Evolutionary conservation across 2,113 vertebrate genomes (phyloP).

Genomic region (Microcebus griseorufus): DNA sequence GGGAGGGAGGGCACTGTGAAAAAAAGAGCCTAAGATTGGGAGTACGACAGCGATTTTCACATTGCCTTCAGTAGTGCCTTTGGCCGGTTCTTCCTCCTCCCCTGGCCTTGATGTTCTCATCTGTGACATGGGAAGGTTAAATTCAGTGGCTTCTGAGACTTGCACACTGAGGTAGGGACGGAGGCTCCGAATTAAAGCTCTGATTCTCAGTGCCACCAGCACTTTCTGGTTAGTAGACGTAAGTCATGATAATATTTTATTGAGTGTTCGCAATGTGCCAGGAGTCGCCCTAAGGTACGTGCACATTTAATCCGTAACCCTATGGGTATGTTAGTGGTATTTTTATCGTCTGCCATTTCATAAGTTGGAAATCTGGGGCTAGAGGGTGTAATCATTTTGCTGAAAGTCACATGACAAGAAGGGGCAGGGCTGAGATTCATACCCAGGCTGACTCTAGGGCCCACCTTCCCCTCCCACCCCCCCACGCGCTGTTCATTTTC

Average conservation of each 20-base stretch:
- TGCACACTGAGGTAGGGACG: background rate
- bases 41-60: background rate
- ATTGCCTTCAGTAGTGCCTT: background rate
- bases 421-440: background rate
- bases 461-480: fast-evolving
- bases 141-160: background rate
- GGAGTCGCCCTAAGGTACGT: no score
- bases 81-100: background rate
- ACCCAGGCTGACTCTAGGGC: background rate
- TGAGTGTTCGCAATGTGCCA: background rate
- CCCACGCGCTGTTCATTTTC: fast-evolving
- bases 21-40: background rate
- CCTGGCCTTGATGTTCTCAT: background rate
- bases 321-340: background rate
- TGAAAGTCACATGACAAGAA: background rate
- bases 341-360: background rate
- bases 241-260: fast-evolving
- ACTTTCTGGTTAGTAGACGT: background rate
- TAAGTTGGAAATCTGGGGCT: background rate
- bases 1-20: background rate
- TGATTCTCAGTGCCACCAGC: background rate
- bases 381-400: background rate
- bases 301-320: background rate
- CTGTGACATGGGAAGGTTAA: background rate
- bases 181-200: background rate